These are phyloP conservation scores for Sisyra terminalis DNA, from an alignment of 2,888 invertebrate genomes.

Conservation along the genomic window DNA sequence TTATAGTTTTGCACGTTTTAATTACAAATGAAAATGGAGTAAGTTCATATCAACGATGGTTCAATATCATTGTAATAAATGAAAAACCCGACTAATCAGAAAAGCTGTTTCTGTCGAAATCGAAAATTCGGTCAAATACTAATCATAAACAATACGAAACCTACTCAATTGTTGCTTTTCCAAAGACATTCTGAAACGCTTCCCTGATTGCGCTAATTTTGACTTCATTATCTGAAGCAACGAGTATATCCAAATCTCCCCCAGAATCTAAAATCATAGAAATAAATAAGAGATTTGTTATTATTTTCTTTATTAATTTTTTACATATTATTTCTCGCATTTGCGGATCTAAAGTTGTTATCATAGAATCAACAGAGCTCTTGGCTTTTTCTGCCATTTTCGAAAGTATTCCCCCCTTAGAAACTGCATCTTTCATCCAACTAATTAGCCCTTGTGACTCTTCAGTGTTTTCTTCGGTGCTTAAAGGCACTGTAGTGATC, in stretches of 20 bases:
- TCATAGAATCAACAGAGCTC: slow-evolving; percentile 69
- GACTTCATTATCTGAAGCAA: slow-evolving; percentile 60
- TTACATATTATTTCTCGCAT: slow-evolving; percentile 77
- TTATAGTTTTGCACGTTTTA: too few relatives aligned
- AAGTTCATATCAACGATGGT: too few relatives aligned
- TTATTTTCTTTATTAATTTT: slow-evolving; percentile 20
- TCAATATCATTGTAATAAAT: neutral
- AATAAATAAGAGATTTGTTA: slow-evolving; percentile 10
- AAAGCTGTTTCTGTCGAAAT: too few relatives aligned
- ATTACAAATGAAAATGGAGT: too few relatives aligned
- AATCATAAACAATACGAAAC: slow-evolving; percentile 15
- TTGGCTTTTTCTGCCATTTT: slow-evolving; percentile 60
- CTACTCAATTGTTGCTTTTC: slow-evolving; percentile 62
- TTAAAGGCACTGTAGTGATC: neutral
- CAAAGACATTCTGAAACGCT: slow-evolving; percentile 65
- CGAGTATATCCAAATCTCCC: slow-evolving; percentile 58
- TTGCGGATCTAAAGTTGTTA: slow-evolving; percentile 76
- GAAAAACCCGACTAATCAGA: too few relatives aligned
- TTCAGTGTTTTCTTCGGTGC: slow-evolving; percentile 16
- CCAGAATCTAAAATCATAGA: slow-evolving; percentile 46
- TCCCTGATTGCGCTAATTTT: slow-evolving; percentile 62
- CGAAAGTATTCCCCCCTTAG: slow-evolving; percentile 41
- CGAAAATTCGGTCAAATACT: too few relatives aligned
- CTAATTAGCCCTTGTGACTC: slow-evolving; percentile 39
- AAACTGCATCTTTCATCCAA: slow-evolving; percentile 54